A percentile compares a stretch with the other conserved stretches of the same genome.
Evolutionary conservation across 2,113 vertebrate species (phyloP).

Genomic region (Larimichthys crocea): DNA sequence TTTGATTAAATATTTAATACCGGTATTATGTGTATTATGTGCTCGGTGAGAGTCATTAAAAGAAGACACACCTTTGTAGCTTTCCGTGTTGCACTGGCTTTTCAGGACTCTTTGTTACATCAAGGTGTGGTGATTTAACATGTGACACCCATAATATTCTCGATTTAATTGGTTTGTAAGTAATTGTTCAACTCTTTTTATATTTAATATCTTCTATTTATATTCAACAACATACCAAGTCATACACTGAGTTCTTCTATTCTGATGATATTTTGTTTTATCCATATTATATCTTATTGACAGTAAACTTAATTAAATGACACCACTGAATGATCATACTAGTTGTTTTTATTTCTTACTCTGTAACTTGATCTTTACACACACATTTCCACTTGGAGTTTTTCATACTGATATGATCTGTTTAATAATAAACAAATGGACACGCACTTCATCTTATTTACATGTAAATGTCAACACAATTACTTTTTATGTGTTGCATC

Average conservation of each 20-base stretch:
- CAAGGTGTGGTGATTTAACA: not conserved
- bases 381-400: not conserved
- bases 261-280: not conserved
- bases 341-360: not conserved
- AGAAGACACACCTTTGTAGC: not conserved
- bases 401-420: not conserved
- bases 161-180: not conserved
- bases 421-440: not conserved
- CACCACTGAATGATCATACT: not conserved
- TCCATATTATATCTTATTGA: not conserved
- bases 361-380: not conserved
- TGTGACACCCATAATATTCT: not conserved
- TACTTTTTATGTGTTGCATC: not conserved
- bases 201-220: not conserved
- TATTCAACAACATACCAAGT: not conserved
- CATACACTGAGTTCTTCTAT: not conserved
- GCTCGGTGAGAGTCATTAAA: not conserved
- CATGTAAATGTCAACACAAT: not conserved
- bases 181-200: not conserved
- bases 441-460: not conserved
- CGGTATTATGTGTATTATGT: not conserved
- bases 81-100: conserved; percentile 10
- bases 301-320: not conserved
- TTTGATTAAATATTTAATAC: not conserved
- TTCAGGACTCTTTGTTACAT: not conserved